Evolutionary conservation across 2,888 invertebrate genomes (phyloP), one percentile per base, ranked within the genome.

Genomic region (Geophilus truncorum): DNA sequence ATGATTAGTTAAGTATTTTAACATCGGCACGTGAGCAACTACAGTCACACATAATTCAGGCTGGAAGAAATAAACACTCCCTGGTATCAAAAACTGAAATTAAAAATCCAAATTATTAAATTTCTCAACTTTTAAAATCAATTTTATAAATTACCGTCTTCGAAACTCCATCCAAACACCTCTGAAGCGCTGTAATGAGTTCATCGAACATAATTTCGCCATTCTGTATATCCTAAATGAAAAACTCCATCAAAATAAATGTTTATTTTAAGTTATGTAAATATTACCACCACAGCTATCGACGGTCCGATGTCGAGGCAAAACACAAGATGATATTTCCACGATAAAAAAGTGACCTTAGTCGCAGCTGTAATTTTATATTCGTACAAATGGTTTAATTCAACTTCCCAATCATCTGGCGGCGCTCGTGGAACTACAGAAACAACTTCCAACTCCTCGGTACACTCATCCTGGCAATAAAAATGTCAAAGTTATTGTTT

Each of bases 291-390:
- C 81, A 92, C 90, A 77, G 92, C 91, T 81, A 92, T 89, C 1
- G 93, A 93, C 10, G 93, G 93, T 85, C 93, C 93, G 86, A 94
- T 89, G 87, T 94, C 94, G 81, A 94, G 88, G 84, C 93, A 91
- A 85, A 92, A 93, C 77, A 92, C 93, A 83, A 93, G 90, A 82
- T 92, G 89, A 86, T 94, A 93, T 82, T 90, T 89, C 83, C 91
- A 90, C 23, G 93, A 91, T 57, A 94, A 87, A 86, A 93, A 93
- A 84, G 91, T 90, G 40, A 93, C 88, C 82, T 89, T 88, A 70
- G 92, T 91, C 32, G 89, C 86, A 51, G 89, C 88, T 23, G 90
- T 89, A 81, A 92, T 88, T 70, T 77, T 80, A 82, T 85, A 86
- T 81, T 82, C 83, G 81, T 85, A 85, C 57, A 85, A 83, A 83